A percentile compares a stretch with the other conserved stretches of the same genome.
These are phyloP conservation scores for Albula glossodonta DNA, from an alignment of 2,113 vertebrate species.

Conservation along the genomic window DNA sequence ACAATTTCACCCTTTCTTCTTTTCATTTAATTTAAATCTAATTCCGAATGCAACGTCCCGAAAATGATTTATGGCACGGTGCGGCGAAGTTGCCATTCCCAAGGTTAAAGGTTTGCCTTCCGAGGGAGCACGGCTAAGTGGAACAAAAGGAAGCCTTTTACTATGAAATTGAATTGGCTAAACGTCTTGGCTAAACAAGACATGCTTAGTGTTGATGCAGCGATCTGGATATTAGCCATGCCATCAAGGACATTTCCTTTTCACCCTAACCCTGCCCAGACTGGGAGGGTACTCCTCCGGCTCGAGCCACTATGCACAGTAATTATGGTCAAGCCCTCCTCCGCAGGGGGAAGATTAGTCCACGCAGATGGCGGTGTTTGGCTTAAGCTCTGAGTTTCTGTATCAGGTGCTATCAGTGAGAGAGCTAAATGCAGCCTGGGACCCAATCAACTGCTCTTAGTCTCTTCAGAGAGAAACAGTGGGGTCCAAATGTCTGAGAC, in stretches of 20 bases:
- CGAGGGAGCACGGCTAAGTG: background rate
- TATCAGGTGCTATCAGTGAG: too few species aligned
- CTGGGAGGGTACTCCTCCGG: background rate
- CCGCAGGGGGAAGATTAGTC: background rate
- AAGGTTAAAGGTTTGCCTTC: constrained; percentile 7
- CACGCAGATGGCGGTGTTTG: background rate
- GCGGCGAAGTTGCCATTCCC: background rate
- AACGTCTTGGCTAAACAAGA: constrained; percentile 4
- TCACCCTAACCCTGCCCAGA: background rate
- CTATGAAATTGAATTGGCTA: constrained; percentile 9
- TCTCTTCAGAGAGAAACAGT: too few species aligned
- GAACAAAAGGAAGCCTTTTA: constrained; percentile 10
- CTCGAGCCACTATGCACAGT: background rate
- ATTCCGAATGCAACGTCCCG: background rate
- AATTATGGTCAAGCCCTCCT: background rate
- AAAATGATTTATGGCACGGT: constrained; percentile 12
- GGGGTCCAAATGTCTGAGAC: too few species aligned
- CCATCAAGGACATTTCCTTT: constrained; percentile 3
- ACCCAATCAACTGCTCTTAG: too few species aligned
- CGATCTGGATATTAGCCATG: background rate
- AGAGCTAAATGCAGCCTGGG: too few species aligned
- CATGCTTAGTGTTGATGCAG: constrained; percentile 8
- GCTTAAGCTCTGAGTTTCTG: background rate
- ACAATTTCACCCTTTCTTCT: background rate
- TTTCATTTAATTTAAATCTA: constrained; percentile 4